Percentiles rank a stretch among this genome's conserved stretches.
phyloP scores from a whole-genome alignment of 2,888 invertebrate species.

The Ditylenchus weischeri region DNA sequence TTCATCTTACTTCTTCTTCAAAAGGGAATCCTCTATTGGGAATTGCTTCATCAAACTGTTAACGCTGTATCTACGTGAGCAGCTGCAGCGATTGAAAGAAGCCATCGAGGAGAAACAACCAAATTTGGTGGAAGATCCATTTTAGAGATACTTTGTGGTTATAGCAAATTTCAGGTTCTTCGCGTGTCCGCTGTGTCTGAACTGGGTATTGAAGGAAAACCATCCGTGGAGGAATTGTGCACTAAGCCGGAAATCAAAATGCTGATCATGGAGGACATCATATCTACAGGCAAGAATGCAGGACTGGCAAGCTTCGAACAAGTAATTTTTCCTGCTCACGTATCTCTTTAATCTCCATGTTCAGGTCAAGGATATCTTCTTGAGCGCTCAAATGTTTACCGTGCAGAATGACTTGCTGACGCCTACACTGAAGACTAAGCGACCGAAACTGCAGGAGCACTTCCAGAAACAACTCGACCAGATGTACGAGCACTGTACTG shows the following conservation, averaged over 20 bases:
- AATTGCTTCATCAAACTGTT: too few species aligned
- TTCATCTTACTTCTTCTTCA: too few species aligned
- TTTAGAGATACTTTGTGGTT: too few species aligned
- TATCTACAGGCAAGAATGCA: conserved; percentile 79
- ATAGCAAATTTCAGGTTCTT: too few species aligned
- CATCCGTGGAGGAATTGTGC: conserved; percentile 45
- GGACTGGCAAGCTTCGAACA: conserved; percentile 88
- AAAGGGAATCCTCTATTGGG: too few species aligned
- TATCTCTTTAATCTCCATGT: too few species aligned
- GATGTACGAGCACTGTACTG: conserved; percentile 47
- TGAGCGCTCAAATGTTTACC: conserved; percentile 90
- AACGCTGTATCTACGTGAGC: too few species aligned
- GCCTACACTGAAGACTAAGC: conserved; percentile 89
- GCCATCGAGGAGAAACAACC: too few species aligned
- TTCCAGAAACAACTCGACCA: conserved; percentile 38
- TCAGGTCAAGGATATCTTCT: conserved; percentile 76
- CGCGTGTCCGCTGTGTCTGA: conserved; percentile 8
- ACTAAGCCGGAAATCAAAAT: conserved; percentile 71
- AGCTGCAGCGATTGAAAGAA: too few species aligned
- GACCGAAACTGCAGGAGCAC: conserved; percentile 66
- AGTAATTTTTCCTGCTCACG: conserved; percentile 54
- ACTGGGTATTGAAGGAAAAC: conserved; percentile 12
- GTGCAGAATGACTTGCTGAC: conserved; percentile 93
- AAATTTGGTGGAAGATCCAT: too few species aligned
- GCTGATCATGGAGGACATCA: conserved; percentile 82